Evolutionary conservation across 2,113 vertebrate genomes (phyloP).

Genomic region (Perca flavescens): DNA sequence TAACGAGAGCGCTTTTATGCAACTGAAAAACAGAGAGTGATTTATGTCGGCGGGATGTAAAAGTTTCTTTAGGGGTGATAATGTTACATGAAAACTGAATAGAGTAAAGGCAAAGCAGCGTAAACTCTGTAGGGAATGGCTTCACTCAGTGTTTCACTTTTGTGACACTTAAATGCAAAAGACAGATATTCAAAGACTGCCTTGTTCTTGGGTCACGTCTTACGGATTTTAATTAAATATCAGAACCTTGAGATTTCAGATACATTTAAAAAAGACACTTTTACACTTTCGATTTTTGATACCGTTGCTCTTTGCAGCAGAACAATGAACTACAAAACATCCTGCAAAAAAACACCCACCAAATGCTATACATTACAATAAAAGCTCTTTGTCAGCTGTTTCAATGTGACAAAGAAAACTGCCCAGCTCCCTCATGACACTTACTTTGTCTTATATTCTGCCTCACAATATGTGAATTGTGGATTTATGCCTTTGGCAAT

Average conservation of each 20-base stretch:
- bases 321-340: neutral
- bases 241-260: neutral
- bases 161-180: constrained; percentile 5
- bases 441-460: constrained; percentile 22
- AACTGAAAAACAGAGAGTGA: constrained; percentile 31
- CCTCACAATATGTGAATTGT: constrained; percentile 43
- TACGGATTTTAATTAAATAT: neutral
- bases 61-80: constrained; percentile 34
- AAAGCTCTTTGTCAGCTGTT: constrained; percentile 48
- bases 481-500: constrained; percentile 36
- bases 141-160: neutral
- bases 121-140: neutral
- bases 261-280: neutral
- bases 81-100: constrained; percentile 26
- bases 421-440: constrained; percentile 8
- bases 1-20: constrained; percentile 41
- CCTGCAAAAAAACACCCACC: neutral
- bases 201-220: neutral
- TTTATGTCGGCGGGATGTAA: constrained; percentile 37
- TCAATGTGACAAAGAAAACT: constrained; percentile 30
- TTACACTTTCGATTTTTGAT: neutral
- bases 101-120: neutral
- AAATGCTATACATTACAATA: constrained; percentile 6
- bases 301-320: neutral
- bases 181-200: neutral